Evolutionary conservation across 2,888 invertebrate species (phyloP), one percentile per base, ranked within the genome.

Genomic region (Caprella mutica): DNA sequence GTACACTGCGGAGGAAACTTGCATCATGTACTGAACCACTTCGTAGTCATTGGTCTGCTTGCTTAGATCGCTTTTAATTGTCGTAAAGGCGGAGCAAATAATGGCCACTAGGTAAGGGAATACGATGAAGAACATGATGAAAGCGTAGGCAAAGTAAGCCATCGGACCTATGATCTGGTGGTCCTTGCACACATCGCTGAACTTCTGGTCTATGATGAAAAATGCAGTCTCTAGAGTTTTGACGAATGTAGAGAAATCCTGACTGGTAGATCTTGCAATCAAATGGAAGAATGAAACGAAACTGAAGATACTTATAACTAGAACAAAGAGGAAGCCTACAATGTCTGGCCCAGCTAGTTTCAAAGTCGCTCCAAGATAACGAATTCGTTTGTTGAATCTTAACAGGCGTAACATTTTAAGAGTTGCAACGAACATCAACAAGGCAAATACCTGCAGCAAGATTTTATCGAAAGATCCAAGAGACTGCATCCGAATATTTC

Each of bases 331-430:
- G 68, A 75, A 76, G 26, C 71, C 70, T 57, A 71, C 70, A 38
- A 74, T 67, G 55, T 69, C 68, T 6, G 68, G 65, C 3, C 68
- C 58, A 19, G 72, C 70, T 17, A 59, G 65, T 50, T 68, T 68
- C 40, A 75, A 69, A 17, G 75, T 75, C 52, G 71, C 71, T 0
- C 74, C 73, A 39, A 76, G 67, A 70, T 75, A 72, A 53, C 72
- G 71, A 69, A 76, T 74, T 56, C 74, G 70, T 60, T 71, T 69
- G 69, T 76, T 76, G 69, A 75, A 75, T 54, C 73, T 68, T 23
- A 76, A 69, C 19, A 76, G 69, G 57, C 72, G 71, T 48, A 75
- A 67, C 67, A 75, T 73, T 67, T 75, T 74, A 46, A 75, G 66
- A 3, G 73, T 72, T 14, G 71, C 71, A 52, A 73, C 69, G 69